Evolutionary conservation across 2,888 invertebrate species (phyloP).

Genomic region (Elgonia sp.): DNA sequence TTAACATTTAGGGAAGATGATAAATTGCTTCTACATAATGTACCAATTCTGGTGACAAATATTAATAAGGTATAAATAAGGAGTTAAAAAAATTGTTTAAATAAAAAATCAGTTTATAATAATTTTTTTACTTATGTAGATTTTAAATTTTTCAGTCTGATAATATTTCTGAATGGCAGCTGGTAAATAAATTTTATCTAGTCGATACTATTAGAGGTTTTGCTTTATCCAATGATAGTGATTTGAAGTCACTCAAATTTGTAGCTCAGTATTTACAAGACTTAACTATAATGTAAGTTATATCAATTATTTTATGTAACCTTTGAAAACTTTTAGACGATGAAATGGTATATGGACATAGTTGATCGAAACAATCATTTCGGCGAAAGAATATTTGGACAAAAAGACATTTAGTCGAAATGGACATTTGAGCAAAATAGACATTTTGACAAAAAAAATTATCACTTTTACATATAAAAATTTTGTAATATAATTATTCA

Average conservation of each 20-base stretch:
- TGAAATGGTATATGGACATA: no score
- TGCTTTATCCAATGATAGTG: slow-evolving; percentile 78
- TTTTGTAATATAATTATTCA: no score
- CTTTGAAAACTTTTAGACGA: neutral
- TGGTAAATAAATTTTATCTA: slow-evolving; percentile 91
- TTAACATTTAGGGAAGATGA: slow-evolving; percentile 87
- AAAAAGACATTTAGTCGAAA: no score
- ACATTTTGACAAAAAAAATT: no score
- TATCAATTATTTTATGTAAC: neutral
- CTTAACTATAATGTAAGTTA: slow-evolving; percentile 83
- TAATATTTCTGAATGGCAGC: slow-evolving; percentile 88
- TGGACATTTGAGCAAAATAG: no score
- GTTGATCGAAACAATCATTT: no score
- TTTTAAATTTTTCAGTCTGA: slow-evolving; percentile 68
- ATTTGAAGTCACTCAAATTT: slow-evolving; percentile 78
- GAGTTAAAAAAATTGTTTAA: neutral
- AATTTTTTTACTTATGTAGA: neutral
- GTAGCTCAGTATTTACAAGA: slow-evolving; percentile 86
- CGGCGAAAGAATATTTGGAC: no score
- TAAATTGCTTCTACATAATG: slow-evolving; percentile 87
- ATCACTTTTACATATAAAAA: no score
- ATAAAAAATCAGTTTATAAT: neutral
- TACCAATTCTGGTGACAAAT: slow-evolving; percentile 89
- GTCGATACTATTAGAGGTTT: slow-evolving; percentile 88
- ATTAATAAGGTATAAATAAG: slow-evolving; percentile 83